Evolutionary conservation across 1,140 invertebrate species (phyloP), one percentile per base, ranked within the genome.

Genomic region (Drosophila suzukii): DNA sequence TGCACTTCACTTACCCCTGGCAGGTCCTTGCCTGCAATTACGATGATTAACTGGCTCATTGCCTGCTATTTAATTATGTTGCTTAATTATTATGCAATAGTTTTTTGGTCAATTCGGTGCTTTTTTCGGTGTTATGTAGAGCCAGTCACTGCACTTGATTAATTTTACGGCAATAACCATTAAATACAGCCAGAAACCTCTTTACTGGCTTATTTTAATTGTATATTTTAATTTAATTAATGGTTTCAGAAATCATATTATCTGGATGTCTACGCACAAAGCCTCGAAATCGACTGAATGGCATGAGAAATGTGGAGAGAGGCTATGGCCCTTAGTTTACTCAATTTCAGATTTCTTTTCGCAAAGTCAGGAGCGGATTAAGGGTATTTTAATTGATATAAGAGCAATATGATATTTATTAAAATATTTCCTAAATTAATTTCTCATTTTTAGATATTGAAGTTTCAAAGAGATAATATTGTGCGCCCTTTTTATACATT

Each of bases 341-440:
- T 86, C 65, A 78, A 68, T 65, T 82, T 66, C 61, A 72, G 82
- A 82, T 86, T 86, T 88, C 51, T 79, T 78, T 62, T 53, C 43
- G 55, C 63, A 61, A 63, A 39, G 49, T 39, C 56, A 73, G 78
- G 83, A 20, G 53, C 61, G 82, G 47, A 71, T 15, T 62, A 32
- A 2, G 55, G 43, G n/a, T 44, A 10, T 7, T 0, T 0, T 11
- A 4, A 53, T 13, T 30, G n/a, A 15, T 11, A 4, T 46, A 15
- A 15, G 54, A n/a, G 24, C 1, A 0, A n/a, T 30, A 3, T 24
- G 24, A 13, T 4, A 15, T 10, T 5, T 11, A 11, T 3, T 2
- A 5, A 8, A 27, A 30, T 8, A 6, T 20, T 8, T 36, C 41
- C 13, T 2, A 17, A n/a, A 0, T 3, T 30, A 15, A 8, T 49